Evolutionary conservation across 2,797 vertebrate genomes (phyloP).

Genomic region (Pygocentrus nattereri): DNA sequence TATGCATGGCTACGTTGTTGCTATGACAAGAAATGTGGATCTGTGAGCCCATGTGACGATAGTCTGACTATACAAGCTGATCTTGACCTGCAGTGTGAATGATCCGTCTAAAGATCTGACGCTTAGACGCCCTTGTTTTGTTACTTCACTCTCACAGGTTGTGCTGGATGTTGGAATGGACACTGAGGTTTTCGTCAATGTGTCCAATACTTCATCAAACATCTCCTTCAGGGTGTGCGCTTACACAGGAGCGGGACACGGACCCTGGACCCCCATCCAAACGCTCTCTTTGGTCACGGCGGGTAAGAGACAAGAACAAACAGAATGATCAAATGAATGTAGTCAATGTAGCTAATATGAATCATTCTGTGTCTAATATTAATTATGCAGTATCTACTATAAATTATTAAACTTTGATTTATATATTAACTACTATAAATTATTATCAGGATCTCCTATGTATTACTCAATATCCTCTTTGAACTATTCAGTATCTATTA

Average conservation of each 20-base stretch:
- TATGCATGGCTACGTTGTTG: too few species aligned
- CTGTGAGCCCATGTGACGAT: too few species aligned
- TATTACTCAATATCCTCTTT: neutral
- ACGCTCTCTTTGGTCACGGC: constrained; percentile 69
- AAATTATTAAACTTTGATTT: neutral
- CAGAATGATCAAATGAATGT: too few species aligned
- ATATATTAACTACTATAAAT: neutral
- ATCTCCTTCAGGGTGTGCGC: constrained; percentile 84
- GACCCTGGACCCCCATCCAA: constrained; percentile 85
- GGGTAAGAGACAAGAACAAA: constrained; percentile 58
- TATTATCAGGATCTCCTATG: too few species aligned
- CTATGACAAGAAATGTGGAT: too few species aligned
- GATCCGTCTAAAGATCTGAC: neutral
- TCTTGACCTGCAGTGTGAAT: neutral
- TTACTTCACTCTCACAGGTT: constrained; percentile 58
- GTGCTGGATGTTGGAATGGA: constrained; percentile 79
- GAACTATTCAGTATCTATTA: neutral
- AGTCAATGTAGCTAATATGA: neutral
- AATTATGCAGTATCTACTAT: neutral
- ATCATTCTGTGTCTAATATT: neutral
- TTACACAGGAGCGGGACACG: constrained; percentile 83
- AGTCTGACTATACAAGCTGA: too few species aligned
- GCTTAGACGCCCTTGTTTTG: too few species aligned
- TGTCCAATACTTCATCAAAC: constrained; percentile 80
- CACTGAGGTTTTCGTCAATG: constrained; percentile 79